These are phyloP conservation scores for Eupithecia subumbrata DNA, from an alignment of 2,888 invertebrate species.

Conservation along the genomic window DNA sequence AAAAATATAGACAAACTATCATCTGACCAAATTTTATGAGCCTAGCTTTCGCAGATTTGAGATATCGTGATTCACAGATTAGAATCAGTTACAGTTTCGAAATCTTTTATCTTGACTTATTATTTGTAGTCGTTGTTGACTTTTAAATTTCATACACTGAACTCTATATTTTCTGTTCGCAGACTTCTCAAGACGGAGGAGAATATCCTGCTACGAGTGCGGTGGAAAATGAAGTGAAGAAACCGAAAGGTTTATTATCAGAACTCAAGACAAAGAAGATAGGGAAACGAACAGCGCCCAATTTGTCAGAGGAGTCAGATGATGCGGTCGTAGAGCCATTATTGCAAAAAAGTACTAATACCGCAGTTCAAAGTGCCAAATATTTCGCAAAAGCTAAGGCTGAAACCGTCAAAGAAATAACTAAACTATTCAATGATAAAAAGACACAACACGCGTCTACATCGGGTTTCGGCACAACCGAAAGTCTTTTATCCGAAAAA, in stretches of 20 bases:
- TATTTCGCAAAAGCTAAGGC: slow-evolving; percentile 71
- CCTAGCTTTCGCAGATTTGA: neutral
- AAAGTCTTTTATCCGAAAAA: slow-evolving; percentile 48
- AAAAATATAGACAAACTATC: neutral
- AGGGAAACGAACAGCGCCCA: slow-evolving; percentile 71
- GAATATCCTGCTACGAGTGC: slow-evolving; percentile 75
- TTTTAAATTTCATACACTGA: neutral
- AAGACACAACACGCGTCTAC: slow-evolving; percentile 48
- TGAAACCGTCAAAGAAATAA: slow-evolving; percentile 62
- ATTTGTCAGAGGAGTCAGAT: slow-evolving; percentile 70
- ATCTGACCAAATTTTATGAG: neutral
- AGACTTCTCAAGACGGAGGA: slow-evolving; percentile 77
- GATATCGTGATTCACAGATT: neutral
- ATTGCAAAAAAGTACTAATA: slow-evolving; percentile 68
- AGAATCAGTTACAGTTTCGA: neutral
- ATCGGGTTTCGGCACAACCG: slow-evolving; percentile 51
- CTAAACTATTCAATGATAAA: slow-evolving; percentile 54
- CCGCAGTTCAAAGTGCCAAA: slow-evolving; percentile 73
- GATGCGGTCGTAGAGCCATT: slow-evolving; percentile 76
- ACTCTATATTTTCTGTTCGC: slow-evolving; percentile 46
- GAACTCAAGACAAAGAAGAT: slow-evolving; percentile 76
- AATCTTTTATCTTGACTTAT: neutral
- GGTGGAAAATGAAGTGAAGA: slow-evolving; percentile 73
- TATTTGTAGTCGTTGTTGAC: neutral
- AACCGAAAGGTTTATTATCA: slow-evolving; percentile 63